Evolutionary conservation across 2,888 invertebrate species (phyloP), one percentile per base, ranked within the genome.

Genomic region (Mylabris sibirica): DNA sequence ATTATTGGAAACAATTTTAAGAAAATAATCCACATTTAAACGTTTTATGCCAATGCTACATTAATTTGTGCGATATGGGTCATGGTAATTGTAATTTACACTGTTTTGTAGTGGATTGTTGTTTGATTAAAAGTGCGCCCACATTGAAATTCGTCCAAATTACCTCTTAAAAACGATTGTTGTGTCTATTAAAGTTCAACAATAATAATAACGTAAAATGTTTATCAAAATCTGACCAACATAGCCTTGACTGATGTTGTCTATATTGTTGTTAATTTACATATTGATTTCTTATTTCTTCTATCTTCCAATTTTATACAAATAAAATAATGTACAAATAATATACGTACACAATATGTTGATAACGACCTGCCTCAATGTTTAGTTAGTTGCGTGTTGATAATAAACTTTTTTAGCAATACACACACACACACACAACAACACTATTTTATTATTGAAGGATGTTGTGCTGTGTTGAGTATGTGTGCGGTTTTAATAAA

Each of bases 401-500:
- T 68, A 74, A 72, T 72, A 71, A 70, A 70, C 67, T 72, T 74
- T 74, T 74, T 74, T 72, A n/a, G n/a, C n/a, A n/a, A n/a, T 73
- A 72, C 70, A 73, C 73, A 71, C 20, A 49, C 44, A 44, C 11
- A 38, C 6, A 38, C 38, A 35, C 35, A 30, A 30, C 35, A 12
- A 35, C 30, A 12, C 35, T 35, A 35, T 35, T 44, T 44, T 44
- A 44, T 44, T 44, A 44, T 73, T 72, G 75, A 72, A 75, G 75
- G 73, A 73, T 73, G 73, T 71, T 72, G 68, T 64, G 70, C 68
- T 68, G 70, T 72, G 41, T 41, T 11, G 35, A 11, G 66, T 72
- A 72, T 74, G 72, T 69, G 70, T 73, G 74, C 71, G 73, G 73
- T 44, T 44, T 75, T 75, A 75, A 75, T 75, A 73, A 73, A 75